Base-by-base conservation (phyloP, 2,113 vertebrate species). In the Piaya cayana region DNA sequence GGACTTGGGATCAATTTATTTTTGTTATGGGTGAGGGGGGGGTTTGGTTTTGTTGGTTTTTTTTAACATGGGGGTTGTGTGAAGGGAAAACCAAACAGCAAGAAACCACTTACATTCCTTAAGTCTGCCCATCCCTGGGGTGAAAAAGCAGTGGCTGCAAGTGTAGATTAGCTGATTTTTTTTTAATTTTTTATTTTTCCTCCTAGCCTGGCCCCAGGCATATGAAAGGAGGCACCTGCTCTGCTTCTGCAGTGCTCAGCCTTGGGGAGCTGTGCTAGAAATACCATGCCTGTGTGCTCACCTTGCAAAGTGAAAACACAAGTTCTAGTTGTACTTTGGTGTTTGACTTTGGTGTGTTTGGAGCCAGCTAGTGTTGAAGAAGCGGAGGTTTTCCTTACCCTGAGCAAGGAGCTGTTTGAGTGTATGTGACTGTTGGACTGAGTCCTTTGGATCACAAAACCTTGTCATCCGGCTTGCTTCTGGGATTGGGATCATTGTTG, bases 71-170 rank as follows among this genome's bases (percentile, higher is more conserved):
- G 26, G 36, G 45, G 11, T 50, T 86, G 18, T 59, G 68, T 63
- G 82, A 49, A 82, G 69, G 64, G 76, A 82, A 80, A 87, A 86
- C 30, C 76, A 93, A 86, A 74, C 29, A n/a, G 72, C 2, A 80
- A 87, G 62, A 94, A 88, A 64, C 63, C 85, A 76, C 62, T 80
- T 79, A 93, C 93, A 94, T 97, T 97, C 96, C 96, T 95, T 94
- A 63, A 86, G 42, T 12, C 50, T 78, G 71, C 58, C 34, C 6
- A 8, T 12, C 18, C 52, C 22, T 3, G 7, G 29, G 39, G 32
- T 72, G 53, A 29, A 52, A 60, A 79, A 52, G 79, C 4, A 7
- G 69, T 87, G 78, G 70, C 67, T 15, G 6, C 64, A 71, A 78
- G 78, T 67, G 3, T 67, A 81, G 49, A 42, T 52, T 17, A 82